Base-by-base conservation (phyloP, 2,797 vertebrate genomes). In the Squalus acanthias region DNA sequence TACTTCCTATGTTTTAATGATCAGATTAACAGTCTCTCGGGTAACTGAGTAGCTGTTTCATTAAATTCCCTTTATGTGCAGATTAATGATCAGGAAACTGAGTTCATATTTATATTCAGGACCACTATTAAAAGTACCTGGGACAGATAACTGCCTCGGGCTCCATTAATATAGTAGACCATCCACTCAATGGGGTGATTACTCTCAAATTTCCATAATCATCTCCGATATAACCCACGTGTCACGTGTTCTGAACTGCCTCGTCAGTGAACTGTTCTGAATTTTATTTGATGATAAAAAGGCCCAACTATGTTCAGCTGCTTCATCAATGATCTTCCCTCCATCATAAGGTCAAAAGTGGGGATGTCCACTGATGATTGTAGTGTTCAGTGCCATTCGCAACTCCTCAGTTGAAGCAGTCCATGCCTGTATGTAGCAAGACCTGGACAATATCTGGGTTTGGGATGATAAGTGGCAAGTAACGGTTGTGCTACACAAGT, bases 11-110 rank as follows among this genome's bases (percentile, higher is more conserved):
- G 65, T 94, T 69, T 22, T 69, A 65, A 67, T 69, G 63, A 94
- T 93, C 24, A 93, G 29, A 93, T 93, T 93, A n/a, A 93, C 65
- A 93, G 60, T 67, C 63, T 39, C 91, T 67, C 0, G 7, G 15
- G 33, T 39, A 67, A 20, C 33, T 67, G 8, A 93, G 20, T 8
- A 3, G 92, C n/a, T 94, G 0, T 94, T 94, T 67, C 20, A 69
- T 94, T 94, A 94, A 69, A 94, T 94, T 65, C 92, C 17, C 33
- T 94, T 94, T 69, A 39, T 46, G 63, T 67, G 53, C 33, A 67
- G 63, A 67, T 39, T 67, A 67, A 93, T 93, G 91, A 39, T 93
- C 50, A 93, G 33, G 15, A n/a, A n/a, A n/a, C 33, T 26, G 65
- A 65, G n/a, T 94, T 65, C 20, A 93, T 93, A 67, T 46, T 93